Conservation (phyloP, 2,113 vertebrate species). For the Sinocyclocheilus maitianheensis region DNA sequence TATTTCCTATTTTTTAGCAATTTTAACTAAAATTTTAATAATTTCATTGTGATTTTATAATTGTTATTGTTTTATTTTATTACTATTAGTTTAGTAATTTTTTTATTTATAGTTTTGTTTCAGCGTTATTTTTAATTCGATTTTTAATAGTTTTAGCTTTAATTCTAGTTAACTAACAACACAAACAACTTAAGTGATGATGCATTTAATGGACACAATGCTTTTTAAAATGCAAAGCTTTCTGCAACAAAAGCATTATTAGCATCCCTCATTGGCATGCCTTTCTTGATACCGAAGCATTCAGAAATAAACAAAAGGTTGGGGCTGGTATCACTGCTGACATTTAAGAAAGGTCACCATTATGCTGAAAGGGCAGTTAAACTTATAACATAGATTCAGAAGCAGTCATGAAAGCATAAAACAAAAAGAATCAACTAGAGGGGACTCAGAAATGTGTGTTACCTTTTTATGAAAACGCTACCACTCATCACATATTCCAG, state of each 20-base stretch:
- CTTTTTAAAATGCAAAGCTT: neutral
- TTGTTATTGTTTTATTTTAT: too few relatives aligned
- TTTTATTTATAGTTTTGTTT: neutral
- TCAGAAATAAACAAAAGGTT: constrained; percentile 8
- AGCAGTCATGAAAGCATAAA: neutral
- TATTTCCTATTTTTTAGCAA: too few relatives aligned
- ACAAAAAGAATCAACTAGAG: neutral
- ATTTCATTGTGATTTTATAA: neutral
- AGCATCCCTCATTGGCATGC: neutral
- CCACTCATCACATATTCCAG: neutral
- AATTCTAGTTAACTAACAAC: neutral
- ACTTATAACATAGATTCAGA: neutral
- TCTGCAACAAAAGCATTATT: neutral
- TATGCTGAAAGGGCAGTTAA: constrained; percentile 14
- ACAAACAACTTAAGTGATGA: neutral
- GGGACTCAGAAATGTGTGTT: too few relatives aligned
- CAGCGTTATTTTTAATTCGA: neutral
- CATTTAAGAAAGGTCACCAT: constrained; percentile 25
- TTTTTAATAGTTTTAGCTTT: neutral
- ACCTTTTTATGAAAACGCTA: neutral
- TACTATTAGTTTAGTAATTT: too few relatives aligned
- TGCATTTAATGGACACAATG: neutral
- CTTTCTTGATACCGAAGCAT: neutral
- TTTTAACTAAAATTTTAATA: neutral
- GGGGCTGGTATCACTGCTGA: neutral